Evolutionary conservation across 1,140 invertebrate genomes (phyloP).

Genomic region (Philaenus spumarius): DNA sequence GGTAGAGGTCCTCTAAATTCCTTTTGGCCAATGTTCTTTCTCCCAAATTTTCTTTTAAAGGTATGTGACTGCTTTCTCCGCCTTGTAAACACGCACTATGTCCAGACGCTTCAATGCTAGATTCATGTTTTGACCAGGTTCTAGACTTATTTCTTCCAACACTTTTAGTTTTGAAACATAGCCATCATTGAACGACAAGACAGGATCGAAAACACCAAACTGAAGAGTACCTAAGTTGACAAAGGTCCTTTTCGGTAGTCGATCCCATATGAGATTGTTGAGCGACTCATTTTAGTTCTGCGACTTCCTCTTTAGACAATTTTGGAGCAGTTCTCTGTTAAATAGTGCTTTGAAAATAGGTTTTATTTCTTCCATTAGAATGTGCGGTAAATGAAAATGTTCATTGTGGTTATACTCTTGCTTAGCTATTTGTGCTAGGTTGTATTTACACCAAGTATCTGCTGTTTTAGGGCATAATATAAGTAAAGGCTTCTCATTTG

Average conservation of each 20-base stretch:
- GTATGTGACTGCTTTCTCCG: conserved; percentile 1
- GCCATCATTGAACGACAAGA: conserved; percentile 12
- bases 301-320: conserved; percentile 22
- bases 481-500: conserved; percentile 16
- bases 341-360: conserved; percentile 26
- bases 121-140: not conserved
- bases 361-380: conserved; percentile 19
- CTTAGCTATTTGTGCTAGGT: conserved; percentile 25
- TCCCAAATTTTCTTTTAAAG: conserved; percentile 11
- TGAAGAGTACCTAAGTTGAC: conserved; percentile 20
- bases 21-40: not conserved
- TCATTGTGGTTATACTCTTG: conserved; percentile 19
- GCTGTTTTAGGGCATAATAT: conserved; percentile 28
- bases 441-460: conserved; percentile 34
- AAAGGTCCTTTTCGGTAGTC: conserved; percentile 28
- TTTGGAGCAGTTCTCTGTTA: conserved; percentile 8
- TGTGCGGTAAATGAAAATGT: not conserved
- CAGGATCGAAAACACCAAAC: conserved; percentile 22
- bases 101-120: conserved; percentile 9
- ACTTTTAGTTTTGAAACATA: conserved; percentile 4
- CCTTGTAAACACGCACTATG: not conserved
- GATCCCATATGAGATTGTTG: conserved; percentile 27
- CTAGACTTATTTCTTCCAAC: conserved; percentile 2
- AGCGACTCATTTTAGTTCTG: conserved; percentile 29
- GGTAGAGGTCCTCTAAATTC: conserved; percentile 5